A percentile compares a stretch with the other conserved stretches of the same genome.
phyloP scores from a whole-genome alignment of 2,888 invertebrate species.

The Proisotoma minuta region DNA sequence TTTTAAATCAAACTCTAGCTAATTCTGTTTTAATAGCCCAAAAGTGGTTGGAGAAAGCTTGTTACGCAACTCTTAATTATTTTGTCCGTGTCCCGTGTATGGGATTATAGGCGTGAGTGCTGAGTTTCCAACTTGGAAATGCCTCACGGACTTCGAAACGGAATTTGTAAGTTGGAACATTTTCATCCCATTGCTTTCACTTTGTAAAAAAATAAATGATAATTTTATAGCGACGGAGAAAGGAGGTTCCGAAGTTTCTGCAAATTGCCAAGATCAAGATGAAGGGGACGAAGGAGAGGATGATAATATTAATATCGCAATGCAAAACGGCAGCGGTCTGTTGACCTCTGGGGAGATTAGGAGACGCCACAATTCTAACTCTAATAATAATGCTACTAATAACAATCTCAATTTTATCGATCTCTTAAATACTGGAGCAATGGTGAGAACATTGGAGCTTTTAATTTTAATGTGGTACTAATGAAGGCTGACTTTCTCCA shows the following conservation, averaged over 20 bases:
- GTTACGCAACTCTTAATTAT: too few species aligned
- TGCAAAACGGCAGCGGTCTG: not conserved
- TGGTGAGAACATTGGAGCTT: too few species aligned
- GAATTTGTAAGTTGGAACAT: conserved; percentile 2
- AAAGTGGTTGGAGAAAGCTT: too few species aligned
- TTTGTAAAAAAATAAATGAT: too few species aligned
- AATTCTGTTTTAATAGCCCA: too few species aligned
- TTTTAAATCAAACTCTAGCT: too few species aligned
- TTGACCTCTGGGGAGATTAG: not conserved
- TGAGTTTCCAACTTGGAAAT: not conserved
- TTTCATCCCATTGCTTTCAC: not conserved
- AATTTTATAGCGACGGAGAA: too few species aligned
- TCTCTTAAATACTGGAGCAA: conserved; percentile 8
- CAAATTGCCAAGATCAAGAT: not conserved
- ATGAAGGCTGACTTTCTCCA: too few species aligned
- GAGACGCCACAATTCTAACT: not conserved
- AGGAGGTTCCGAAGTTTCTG: too few species aligned
- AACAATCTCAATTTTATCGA: conserved; percentile 6
- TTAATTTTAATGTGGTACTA: too few species aligned
- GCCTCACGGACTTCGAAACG: conserved; percentile 9
- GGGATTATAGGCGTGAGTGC: too few species aligned
- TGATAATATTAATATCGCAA: not conserved
- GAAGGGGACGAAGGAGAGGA: not conserved
- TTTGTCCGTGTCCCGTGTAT: too few species aligned
- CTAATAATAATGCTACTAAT: not conserved